Conservation (phyloP, 2,888 invertebrate genomes). For the Eilema depressum region DNA sequence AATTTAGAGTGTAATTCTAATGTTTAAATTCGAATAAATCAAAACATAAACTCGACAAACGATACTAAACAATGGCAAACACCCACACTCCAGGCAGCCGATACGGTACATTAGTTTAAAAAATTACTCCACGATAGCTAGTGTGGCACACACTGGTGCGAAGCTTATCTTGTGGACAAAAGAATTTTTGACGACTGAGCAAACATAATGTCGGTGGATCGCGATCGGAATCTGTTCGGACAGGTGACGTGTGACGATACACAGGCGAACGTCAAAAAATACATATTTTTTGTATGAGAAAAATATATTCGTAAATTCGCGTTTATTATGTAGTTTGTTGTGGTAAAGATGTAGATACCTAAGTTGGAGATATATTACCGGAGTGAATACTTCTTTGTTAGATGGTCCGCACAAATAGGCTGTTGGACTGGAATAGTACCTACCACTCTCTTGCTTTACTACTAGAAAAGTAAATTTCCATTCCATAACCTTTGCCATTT, state of each 20-base stretch:
- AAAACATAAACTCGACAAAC: constrained; percentile 3
- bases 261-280: constrained; percentile 47
- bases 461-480: no score
- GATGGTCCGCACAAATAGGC: neutral
- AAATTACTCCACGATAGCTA: constrained; percentile 53
- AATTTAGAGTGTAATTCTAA: neutral
- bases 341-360: constrained; percentile 16
- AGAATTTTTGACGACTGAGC: constrained; percentile 81
- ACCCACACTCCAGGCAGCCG: constrained; percentile 20
- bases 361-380: neutral
- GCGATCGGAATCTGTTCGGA: constrained; percentile 70
- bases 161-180: constrained; percentile 77
- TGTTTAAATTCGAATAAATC: neutral
- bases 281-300: constrained; percentile 37
- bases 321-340: constrained; percentile 10
- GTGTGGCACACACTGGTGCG: constrained; percentile 58
- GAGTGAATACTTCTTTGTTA: neutral
- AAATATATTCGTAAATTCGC: constrained; percentile 25
- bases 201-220: constrained; percentile 75
- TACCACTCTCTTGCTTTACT: no score
- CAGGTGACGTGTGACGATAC: constrained; percentile 79
- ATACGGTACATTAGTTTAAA: constrained; percentile 54
- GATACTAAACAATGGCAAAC: constrained; percentile 11
- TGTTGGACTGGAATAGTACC: neutral
- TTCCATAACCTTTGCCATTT: no score